Percentiles rank a stretch among this genome's conserved stretches.
These are phyloP conservation scores for Ophion ellenae DNA, from an alignment of 2,888 invertebrate species.

Conservation along the genomic window DNA sequence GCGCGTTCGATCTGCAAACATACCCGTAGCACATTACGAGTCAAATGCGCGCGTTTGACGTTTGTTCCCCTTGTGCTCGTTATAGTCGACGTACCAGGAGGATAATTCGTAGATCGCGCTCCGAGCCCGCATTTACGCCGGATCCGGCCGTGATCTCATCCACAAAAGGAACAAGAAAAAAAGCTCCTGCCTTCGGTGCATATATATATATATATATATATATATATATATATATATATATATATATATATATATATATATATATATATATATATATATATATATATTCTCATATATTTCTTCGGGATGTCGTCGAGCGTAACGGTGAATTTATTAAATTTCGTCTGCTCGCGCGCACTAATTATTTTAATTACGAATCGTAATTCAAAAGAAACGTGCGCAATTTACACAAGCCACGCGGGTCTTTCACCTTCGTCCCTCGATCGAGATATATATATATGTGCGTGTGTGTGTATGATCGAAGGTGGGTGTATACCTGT, in stretches of 20 bases:
- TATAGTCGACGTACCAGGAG: not conserved
- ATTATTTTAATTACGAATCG: conserved; percentile 43
- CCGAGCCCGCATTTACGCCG: conserved; percentile 26
- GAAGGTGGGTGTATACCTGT: conserved; percentile 16
- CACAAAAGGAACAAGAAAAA: not conserved
- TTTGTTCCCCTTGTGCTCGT: not conserved
- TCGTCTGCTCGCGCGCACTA: conserved; percentile 10
- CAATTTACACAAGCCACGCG: not conserved
- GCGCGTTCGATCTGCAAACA: not conserved
- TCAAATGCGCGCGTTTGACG: not conserved
- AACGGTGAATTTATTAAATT: conserved; percentile 37
- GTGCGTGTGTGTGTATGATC: not conserved
- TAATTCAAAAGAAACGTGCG: conserved; percentile 18
- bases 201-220: no score
- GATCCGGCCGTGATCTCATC: conserved; percentile 37
- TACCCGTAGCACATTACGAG: conserved; percentile 6
- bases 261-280: not conserved
- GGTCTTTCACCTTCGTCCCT: not conserved
- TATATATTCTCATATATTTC: not conserved
- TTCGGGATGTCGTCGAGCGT: not conserved
- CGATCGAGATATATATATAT: conserved; percentile 2
- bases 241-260: no score
- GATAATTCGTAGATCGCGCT: conserved; percentile 18
- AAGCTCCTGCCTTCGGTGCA: not conserved
- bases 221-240: no score